phyloP scores from a whole-genome alignment of 2,888 invertebrate genomes.

The Nomada fabriciana region DNA sequence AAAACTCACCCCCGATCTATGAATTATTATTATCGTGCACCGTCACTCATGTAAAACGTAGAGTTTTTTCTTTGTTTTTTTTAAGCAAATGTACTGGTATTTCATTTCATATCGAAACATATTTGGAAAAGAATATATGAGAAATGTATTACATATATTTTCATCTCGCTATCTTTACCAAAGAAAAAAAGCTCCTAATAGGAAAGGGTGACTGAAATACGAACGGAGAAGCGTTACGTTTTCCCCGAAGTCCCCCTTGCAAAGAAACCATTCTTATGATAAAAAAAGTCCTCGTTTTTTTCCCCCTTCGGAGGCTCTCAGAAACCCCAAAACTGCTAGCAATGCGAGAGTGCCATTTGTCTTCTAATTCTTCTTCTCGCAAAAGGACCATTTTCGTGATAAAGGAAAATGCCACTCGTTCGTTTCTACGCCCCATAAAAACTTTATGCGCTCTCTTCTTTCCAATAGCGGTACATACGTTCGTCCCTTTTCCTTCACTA shows the following conservation, averaged over 20 bases:
- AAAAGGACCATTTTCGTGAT: background rate
- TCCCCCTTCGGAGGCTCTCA: too few relatives aligned
- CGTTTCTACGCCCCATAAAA: background rate
- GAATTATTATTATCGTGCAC: background rate
- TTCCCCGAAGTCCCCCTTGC: background rate
- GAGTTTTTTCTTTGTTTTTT: background rate
- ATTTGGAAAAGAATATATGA: background rate
- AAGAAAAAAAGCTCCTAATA: background rate
- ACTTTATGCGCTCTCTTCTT: background rate
- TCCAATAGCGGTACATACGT: background rate
- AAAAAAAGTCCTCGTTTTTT: background rate
- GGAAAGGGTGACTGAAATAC: background rate
- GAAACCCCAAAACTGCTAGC: background rate
- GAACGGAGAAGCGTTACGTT: background rate
- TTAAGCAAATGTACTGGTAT: background rate
- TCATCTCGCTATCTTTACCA: background rate
- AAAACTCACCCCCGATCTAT: background rate
- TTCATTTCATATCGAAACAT: background rate
- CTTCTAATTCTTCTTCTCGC: background rate
- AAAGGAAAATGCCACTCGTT: background rate
- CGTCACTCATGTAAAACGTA: background rate
- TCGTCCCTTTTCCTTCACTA: too few relatives aligned
- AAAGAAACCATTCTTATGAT: background rate
- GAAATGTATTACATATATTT: background rate
- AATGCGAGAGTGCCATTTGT: background rate